A percentile compares a stretch with the other conserved stretches of the same genome.
Conservation (phyloP, 2,113 vertebrate genomes). For the Nanger granti region DNA sequence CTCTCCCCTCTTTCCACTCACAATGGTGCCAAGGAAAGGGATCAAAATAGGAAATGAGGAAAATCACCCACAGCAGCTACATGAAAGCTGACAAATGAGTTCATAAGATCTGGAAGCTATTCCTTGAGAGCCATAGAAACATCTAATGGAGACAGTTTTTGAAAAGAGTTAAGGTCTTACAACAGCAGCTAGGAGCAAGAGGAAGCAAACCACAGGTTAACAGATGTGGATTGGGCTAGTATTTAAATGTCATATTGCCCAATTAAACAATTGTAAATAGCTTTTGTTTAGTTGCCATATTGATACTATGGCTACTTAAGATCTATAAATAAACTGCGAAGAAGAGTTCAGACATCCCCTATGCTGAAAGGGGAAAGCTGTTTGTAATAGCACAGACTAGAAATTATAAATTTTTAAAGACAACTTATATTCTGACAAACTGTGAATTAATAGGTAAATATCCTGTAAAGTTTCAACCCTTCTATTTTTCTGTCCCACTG, state of each 20-base stretch:
- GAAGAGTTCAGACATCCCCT: not conserved
- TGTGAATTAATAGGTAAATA: not conserved
- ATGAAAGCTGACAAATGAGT: not conserved
- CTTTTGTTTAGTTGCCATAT: not conserved
- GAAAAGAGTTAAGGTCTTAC: not conserved
- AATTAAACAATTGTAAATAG: not conserved
- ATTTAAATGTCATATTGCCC: not conserved
- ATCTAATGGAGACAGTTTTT: not conserved
- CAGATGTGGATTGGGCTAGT: not conserved
- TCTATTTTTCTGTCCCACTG: not conserved
- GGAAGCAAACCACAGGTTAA: not conserved
- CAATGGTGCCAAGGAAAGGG: not conserved
- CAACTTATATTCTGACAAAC: not conserved
- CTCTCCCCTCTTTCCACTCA: not conserved
- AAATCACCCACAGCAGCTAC: not conserved
- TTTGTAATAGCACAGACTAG: not conserved
- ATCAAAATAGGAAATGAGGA: not conserved
- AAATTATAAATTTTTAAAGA: not conserved
- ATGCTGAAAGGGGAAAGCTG: not conserved
- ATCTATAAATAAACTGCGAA: constrained; percentile 15
- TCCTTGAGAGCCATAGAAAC: not conserved
- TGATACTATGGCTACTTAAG: not conserved
- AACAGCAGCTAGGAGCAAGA: not conserved
- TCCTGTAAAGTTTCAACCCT: not conserved
- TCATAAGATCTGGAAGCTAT: not conserved